Percentiles rank a stretch among this genome's conserved stretches.
Evolutionary conservation across 2,888 invertebrate species (phyloP).

Genomic region (Dynastes hyllus): DNA sequence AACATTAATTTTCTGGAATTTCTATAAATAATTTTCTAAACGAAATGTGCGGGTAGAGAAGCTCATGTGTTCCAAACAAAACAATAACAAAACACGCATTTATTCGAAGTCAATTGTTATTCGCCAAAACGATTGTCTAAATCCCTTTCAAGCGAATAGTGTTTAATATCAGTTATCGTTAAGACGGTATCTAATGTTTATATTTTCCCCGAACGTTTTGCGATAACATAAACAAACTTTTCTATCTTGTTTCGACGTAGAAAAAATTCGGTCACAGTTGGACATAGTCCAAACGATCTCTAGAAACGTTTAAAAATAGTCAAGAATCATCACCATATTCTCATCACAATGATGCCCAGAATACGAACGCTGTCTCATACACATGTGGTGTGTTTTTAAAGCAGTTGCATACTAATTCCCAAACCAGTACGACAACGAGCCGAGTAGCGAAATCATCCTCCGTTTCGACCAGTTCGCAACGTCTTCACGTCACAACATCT

Average conservation of each 20-base stretch:
- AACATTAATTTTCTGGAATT: constrained; percentile 21
- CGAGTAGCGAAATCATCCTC: constrained; percentile 65
- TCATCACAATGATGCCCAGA: constrained; percentile 57
- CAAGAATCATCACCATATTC: constrained; percentile 44
- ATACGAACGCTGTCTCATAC: constrained; percentile 59
- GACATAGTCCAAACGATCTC: constrained; percentile 41
- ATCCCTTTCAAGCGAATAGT: neutral
- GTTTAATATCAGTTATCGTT: neutral
- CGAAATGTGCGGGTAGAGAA: neutral
- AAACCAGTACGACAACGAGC: constrained; percentile 76
- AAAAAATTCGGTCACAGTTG: constrained; percentile 41
- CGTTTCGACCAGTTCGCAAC: constrained; percentile 70
- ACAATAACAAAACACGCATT: constrained; percentile 3
- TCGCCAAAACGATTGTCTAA: neutral
- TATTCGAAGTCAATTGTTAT: neutral
- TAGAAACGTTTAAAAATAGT: constrained; percentile 47
- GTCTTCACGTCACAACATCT: constrained; percentile 71
- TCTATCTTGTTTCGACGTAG: constrained; percentile 4
- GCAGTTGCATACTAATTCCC: constrained; percentile 73
- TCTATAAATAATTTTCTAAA: constrained; percentile 10
- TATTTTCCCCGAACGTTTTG: constrained; percentile 18
- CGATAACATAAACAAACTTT: constrained; percentile 23
- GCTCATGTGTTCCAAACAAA: constrained; percentile 16
- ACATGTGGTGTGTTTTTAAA: constrained; percentile 57
- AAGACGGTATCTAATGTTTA: constrained; percentile 20